Evolutionary conservation across 2,113 vertebrate species (phyloP).

Genomic region (Naja naja): DNA sequence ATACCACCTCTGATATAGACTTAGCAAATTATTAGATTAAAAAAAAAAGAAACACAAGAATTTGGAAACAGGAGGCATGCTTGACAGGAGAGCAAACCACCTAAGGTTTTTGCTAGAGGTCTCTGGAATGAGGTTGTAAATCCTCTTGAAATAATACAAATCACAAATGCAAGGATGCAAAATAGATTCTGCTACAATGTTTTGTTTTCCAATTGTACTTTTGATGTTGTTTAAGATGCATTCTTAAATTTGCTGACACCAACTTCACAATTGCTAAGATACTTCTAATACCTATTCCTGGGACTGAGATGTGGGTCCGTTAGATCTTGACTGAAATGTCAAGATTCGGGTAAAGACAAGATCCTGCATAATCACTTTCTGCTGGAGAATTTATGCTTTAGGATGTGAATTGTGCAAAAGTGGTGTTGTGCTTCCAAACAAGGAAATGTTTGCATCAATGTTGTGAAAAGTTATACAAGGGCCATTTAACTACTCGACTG

Average conservation of each 20-base stretch:
- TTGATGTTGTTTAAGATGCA: neutral
- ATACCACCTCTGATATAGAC: no score
- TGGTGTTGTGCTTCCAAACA: neutral
- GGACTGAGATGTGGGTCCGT: neutral
- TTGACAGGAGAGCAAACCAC: slow-evolving; percentile 30
- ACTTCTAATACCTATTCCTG: neutral
- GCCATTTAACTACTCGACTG: no score
- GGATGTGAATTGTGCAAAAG: neutral
- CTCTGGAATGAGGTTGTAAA: slow-evolving; percentile 2
- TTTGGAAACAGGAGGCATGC: slow-evolving; percentile 32
- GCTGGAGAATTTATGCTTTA: neutral
- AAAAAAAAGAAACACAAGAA: slow-evolving; percentile 2
- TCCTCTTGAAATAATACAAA: neutral
- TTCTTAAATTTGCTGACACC: neutral
- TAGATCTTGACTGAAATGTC: neutral
- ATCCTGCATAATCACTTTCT: neutral
- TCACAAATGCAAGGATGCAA: neutral
- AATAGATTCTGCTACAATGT: neutral
- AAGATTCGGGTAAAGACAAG: neutral
- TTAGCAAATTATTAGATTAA: slow-evolving; percentile 26
- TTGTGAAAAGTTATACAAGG: neutral
- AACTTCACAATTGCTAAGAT: neutral
- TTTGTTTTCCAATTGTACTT: neutral
- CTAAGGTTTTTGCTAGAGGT: slow-evolving; percentile 6
- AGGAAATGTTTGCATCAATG: neutral